Percentiles rank a stretch among this genome's conserved stretches.
These are phyloP conservation scores for Pheosia tremula DNA, from an alignment of 2,888 invertebrate genomes.

Conservation along the genomic window DNA sequence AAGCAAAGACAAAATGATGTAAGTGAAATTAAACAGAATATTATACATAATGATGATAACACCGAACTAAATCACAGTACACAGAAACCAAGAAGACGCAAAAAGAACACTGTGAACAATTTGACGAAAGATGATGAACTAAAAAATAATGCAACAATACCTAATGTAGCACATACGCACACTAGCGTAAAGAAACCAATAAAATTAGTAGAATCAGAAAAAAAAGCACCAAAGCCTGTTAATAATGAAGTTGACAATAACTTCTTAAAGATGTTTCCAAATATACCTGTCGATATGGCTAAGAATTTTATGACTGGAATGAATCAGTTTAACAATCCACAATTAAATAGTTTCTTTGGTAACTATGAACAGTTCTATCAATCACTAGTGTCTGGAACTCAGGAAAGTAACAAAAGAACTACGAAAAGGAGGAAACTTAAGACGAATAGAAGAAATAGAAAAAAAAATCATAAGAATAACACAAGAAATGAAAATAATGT, in stretches of 20 bases:
- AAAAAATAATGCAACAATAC: neutral
- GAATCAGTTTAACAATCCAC: conserved; percentile 26
- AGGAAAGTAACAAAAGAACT: conserved; percentile 9
- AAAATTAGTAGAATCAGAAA: conserved; percentile 17
- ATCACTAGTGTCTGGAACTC: conserved; percentile 14
- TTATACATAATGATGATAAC: conserved; percentile 3
- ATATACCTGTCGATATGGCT: conserved; percentile 26
- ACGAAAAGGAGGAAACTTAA: conserved; percentile 13
- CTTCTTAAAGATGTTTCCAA: conserved; percentile 21
- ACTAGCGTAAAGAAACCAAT: conserved; percentile 13
- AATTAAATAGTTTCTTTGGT: conserved; percentile 25
- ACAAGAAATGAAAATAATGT: conserved; percentile 7
- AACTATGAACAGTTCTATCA: conserved; percentile 28
- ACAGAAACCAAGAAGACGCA: conserved; percentile 20
- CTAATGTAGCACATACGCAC: neutral
- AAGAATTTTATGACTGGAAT: conserved; percentile 18
- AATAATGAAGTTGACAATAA: conserved; percentile 21
- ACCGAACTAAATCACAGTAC: conserved; percentile 20
- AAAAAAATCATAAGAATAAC: conserved; percentile 13
- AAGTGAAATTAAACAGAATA: neutral
- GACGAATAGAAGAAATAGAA: conserved; percentile 13
- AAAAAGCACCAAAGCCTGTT: conserved; percentile 27
- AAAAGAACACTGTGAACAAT: conserved; percentile 1
- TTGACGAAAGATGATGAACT: neutral
- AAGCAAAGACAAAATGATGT: conserved; percentile 3